These are phyloP conservation scores for Apeltes quadracus DNA, from an alignment of 2,113 vertebrate species.

Conservation along the genomic window DNA sequence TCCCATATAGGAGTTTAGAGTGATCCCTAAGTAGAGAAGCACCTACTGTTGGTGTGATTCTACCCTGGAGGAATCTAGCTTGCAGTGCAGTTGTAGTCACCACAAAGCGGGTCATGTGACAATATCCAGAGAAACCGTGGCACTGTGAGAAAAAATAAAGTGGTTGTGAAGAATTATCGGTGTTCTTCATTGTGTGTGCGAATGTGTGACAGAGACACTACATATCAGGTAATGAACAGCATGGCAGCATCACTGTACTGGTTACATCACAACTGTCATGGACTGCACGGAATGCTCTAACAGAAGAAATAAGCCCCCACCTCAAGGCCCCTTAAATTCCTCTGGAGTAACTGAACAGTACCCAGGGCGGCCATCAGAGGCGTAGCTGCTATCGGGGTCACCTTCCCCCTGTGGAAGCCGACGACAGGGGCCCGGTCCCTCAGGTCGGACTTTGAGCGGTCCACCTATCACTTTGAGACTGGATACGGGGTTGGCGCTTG, in stretches of 20 bases:
- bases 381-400: background rate
- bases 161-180: background rate
- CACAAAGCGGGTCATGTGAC: background rate
- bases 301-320: background rate
- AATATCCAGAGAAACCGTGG: background rate
- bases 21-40: background rate
- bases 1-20: no score
- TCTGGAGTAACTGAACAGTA: background rate
- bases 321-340: background rate
- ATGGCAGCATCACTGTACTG: background rate
- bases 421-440: background rate
- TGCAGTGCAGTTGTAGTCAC: background rate
- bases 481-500: conserved; percentile 12
- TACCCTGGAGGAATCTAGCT: background rate
- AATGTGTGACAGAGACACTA: background rate
- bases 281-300: background rate
- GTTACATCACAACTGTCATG: background rate
- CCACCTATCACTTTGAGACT: conserved; percentile 7
- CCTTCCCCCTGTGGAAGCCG: background rate
- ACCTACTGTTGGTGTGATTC: background rate
- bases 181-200: background rate
- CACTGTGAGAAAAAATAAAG: conserved; percentile 28
- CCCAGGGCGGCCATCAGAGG: background rate
- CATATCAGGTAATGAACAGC: background rate
- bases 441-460: conserved; percentile 45